These are phyloP conservation scores for Prosopocoilus inquinatus DNA, from an alignment of 2,888 invertebrate species.

Conservation along the genomic window DNA sequence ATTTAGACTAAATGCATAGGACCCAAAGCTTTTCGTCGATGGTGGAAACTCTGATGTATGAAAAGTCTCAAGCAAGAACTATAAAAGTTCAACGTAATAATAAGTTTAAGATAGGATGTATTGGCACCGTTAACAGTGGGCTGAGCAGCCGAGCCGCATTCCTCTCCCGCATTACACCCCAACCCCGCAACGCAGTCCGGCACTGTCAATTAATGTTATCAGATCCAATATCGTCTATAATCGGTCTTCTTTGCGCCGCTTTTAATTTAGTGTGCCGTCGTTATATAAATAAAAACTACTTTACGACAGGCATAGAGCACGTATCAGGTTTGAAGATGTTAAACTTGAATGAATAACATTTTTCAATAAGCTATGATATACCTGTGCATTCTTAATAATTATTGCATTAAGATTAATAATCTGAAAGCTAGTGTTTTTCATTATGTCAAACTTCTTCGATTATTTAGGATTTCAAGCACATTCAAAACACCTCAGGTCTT, in stretches of 20 bases:
- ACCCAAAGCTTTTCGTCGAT: neutral
- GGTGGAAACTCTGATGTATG: conserved; percentile 16
- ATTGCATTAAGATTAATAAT: too few species aligned
- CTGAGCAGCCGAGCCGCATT: conserved; percentile 22
- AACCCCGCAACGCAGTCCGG: conserved; percentile 23
- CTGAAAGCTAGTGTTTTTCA: too few species aligned
- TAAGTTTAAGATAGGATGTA: conserved; percentile 22
- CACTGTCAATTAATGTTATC: conserved; percentile 30
- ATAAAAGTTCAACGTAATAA: conserved; percentile 22
- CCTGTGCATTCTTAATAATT: too few species aligned
- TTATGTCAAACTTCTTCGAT: too few species aligned
- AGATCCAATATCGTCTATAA: conserved; percentile 30
- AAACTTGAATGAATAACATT: too few species aligned
- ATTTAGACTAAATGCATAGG: too few species aligned
- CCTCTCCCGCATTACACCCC: conserved; percentile 22
- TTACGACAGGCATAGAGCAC: conserved; percentile 18
- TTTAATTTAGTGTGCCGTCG: conserved; percentile 25
- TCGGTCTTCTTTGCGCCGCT: conserved; percentile 29
- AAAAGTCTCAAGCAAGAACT: conserved; percentile 16
- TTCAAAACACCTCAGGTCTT: too few species aligned
- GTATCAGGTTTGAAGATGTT: conserved; percentile 6
- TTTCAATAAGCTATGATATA: too few species aligned
- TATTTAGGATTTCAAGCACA: too few species aligned
- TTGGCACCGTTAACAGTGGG: conserved; percentile 18
- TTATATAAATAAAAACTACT: conserved; percentile 18